Conservation (phyloP, 2,888 invertebrate genomes). For the Kryphioiulus occultus region DNA sequence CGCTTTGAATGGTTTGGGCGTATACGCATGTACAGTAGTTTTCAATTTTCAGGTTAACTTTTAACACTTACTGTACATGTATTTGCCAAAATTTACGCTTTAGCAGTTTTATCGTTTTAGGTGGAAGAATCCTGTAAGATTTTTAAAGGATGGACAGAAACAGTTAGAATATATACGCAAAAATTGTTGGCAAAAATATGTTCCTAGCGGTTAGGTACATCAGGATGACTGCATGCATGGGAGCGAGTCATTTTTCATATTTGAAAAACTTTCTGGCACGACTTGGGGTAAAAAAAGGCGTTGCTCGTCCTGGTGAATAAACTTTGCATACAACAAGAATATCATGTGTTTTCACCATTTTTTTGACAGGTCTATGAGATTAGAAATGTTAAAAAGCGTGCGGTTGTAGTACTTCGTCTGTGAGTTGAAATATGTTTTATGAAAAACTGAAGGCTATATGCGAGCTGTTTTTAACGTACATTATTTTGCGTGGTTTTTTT, state of each 20-base stretch:
- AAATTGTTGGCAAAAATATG: not conserved
- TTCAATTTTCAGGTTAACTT: too few relatives aligned
- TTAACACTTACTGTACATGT: too few relatives aligned
- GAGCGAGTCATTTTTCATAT: not conserved
- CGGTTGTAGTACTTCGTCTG: not conserved
- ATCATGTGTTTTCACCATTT: slow-evolving; percentile 16
- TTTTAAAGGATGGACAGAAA: not conserved
- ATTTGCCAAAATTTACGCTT: too few relatives aligned
- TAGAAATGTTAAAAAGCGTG: not conserved
- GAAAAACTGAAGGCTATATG: not conserved
- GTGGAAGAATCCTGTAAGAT: too few relatives aligned
- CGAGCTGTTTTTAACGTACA: not conserved
- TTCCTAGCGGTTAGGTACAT: not conserved
- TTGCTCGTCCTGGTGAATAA: slow-evolving; percentile 15
- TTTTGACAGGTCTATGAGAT: not conserved
- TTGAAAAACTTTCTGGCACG: not conserved
- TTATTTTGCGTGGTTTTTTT: not conserved
- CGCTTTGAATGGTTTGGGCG: too few relatives aligned
- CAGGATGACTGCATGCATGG: not conserved
- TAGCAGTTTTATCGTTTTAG: too few relatives aligned
- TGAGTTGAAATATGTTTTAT: slow-evolving; percentile 7
- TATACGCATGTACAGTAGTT: too few relatives aligned
- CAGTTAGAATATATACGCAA: not conserved
- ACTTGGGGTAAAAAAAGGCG: not conserved
- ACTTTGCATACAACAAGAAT: not conserved